Evolutionary conservation across 2,888 invertebrate genomes (phyloP), one percentile per base, ranked within the genome.

Genomic region (Alloscopus bannaensis): DNA sequence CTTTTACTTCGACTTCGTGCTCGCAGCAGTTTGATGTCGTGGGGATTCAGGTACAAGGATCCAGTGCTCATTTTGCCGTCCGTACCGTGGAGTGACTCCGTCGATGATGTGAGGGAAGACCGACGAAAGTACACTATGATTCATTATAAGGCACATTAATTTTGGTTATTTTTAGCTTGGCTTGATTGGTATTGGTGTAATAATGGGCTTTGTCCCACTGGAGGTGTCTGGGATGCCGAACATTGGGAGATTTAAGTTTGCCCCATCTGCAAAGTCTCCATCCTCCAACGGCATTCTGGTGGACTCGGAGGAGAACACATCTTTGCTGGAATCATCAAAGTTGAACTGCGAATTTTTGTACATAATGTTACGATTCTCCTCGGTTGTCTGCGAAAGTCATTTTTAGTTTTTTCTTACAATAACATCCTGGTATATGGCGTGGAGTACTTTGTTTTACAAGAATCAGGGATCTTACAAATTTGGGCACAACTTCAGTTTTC

Each of bases 301-400:
- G 4, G 57, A 8, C 4, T 24, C 55, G 18, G 60, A 36, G 20
- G 18, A 3, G n/a, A 75, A 50, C 1, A 60, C 60, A 47, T 75
- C 75, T 26, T 50, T 66, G 26, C 75, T 75, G 11, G 64, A 18
- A 50, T 66, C 59, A 6, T 66, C 66, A n/a, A 75, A n/a, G n/a
- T 62, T 59, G 36, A 75, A 75, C 16, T 59, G 66, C 1, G 66
- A 36, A 36, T 75, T 75, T 20, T 57, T 28, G 47, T 66, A 75
- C 22, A 75, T 40, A 24, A 75, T 16, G 36, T 52, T 66, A 1
- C 75, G 75, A 13, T 45, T 75, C 6, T 66, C 60, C 1, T 1
- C 66, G 16, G 65, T 6, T 16, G n/a, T n/a, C n/a, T n/a, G n/a
- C n/a, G n/a, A n/a, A n/a, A n/a, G n/a, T n/a, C n/a, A n/a, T n/a